Evolutionary conservation across 2,888 invertebrate species (phyloP).

Genomic region (Griposia aprilina): DNA sequence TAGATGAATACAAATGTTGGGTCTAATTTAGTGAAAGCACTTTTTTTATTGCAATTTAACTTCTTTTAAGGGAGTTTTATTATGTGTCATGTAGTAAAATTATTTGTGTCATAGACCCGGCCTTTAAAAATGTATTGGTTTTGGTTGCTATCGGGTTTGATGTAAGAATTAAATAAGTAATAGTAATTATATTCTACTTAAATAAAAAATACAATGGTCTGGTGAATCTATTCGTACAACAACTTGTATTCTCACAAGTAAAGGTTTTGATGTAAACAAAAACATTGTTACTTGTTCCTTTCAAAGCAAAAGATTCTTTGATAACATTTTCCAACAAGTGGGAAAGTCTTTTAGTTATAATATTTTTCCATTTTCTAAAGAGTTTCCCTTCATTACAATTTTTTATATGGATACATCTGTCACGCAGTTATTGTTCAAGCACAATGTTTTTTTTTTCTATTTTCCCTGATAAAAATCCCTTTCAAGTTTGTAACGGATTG

Average conservation of each 20-base stretch:
- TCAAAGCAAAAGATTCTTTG: constrained; percentile 21
- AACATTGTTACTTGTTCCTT: neutral
- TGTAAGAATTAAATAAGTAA: neutral
- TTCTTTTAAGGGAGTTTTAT: constrained; percentile 26
- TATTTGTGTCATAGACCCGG: neutral
- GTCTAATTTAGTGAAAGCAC: constrained; percentile 36
- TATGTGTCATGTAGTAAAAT: constrained; percentile 36
- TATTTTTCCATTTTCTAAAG: constrained; percentile 10
- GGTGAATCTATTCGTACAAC: neutral
- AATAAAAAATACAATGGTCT: neutral
- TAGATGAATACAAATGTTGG: constrained; percentile 37
- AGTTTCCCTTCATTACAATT: constrained; percentile 18
- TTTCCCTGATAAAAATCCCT: constrained; percentile 12
- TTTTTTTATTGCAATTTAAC: constrained; percentile 50
- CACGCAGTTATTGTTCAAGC: constrained; percentile 23
- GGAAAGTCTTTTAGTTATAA: constrained; percentile 10
- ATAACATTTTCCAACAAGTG: constrained; percentile 20
- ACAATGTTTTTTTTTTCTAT: constrained; percentile 25
- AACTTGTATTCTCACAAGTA: neutral
- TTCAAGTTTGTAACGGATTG: neutral
- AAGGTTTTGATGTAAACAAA: constrained; percentile 1
- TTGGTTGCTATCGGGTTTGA: neutral
- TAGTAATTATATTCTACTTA: neutral
- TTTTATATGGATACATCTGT: constrained; percentile 34
- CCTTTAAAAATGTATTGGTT: constrained; percentile 1